Base-by-base conservation (phyloP, 2,797 vertebrate genomes). In the Gorsachius magnificus region DNA sequence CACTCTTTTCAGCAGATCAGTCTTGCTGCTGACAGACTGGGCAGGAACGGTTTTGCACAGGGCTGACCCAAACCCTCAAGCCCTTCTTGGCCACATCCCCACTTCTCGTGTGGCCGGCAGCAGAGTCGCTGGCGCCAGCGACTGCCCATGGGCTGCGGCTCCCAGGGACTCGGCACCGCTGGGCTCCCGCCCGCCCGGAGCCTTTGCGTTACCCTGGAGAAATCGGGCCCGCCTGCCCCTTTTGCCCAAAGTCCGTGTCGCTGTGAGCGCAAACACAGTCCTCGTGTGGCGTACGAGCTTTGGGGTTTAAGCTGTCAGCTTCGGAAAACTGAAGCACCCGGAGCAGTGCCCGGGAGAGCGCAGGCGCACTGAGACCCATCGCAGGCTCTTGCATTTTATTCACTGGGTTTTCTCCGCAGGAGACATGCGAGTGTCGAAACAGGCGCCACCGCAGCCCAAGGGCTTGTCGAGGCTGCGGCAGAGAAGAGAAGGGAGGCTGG, bases 351-450 rank as follows among this genome's bases (percentile, higher is more conserved):
- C 0, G 3, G 58, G 18, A 68, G 69, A 35, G 89, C 65, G 22
- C 0, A 0, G 54, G 64, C 18, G 21, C 1, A 0, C 53, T 11
- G 16, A 1, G 8, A 10, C 0, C 0, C 28, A 5, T 6, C 5
- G 15, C 0, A 1, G 48, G 31, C 57, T 87, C 43, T 4, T 54
- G 51, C 18, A 1, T 51, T 31, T 21, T 12, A 9, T 41, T 20
- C 6, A 1, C 2, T 15, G 43, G n/a, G 45, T 6, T 22, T 93
- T 82, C 87, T 45, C 63, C 56, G 31, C 10, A 10, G 56, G 16
- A 57, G 9, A 56, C 5, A 15, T 1, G 9, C 11, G n/a, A 31
- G 26, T 26, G 21, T 21, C 33, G 29, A 17, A 76, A 66, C 18
- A 36, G 2, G 6, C 4, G 1, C 31, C 45, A 3, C 24, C 1